A percentile compares a stretch with the other conserved stretches of the same genome.
Evolutionary conservation across 2,113 vertebrate species (phyloP).

Genomic region (Charadrius vociferus): DNA sequence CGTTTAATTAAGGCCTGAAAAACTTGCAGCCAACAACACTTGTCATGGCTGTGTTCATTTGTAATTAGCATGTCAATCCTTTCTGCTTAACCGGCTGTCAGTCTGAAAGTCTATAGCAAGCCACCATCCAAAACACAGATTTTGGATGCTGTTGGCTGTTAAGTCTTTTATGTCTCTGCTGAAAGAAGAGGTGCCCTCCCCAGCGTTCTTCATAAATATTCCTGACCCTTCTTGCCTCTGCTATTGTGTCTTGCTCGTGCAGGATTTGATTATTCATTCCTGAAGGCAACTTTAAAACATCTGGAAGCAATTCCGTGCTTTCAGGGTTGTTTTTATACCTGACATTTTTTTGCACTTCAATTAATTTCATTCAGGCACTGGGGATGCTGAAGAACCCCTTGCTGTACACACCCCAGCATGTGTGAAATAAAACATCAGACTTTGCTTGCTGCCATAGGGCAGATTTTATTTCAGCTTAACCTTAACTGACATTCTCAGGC

Average conservation of each 20-base stretch:
- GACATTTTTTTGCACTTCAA: neutral
- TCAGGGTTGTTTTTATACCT: neutral
- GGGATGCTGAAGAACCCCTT: neutral
- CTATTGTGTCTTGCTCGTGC: neutral
- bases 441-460: neutral
- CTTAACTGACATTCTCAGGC: neutral
- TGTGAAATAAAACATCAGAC: neutral
- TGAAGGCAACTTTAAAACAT: slow-evolving; percentile 28
- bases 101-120: neutral
- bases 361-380: neutral
- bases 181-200: neutral
- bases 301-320: slow-evolving; percentile 23
- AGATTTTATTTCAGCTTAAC: neutral
- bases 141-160: neutral
- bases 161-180: neutral
- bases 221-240: neutral
- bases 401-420: rapidly evolving
- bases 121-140: neutral
- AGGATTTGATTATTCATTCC: slow-evolving; percentile 3
- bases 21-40: neutral
- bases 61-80: slow-evolving; percentile 48
- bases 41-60: slow-evolving; percentile 1
- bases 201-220: neutral
- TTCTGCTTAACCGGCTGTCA: neutral
- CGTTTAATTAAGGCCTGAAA: slow-evolving; percentile 43